Base-by-base conservation (phyloP, 1,140 invertebrate species). In the Arion vulgaris region DNA sequence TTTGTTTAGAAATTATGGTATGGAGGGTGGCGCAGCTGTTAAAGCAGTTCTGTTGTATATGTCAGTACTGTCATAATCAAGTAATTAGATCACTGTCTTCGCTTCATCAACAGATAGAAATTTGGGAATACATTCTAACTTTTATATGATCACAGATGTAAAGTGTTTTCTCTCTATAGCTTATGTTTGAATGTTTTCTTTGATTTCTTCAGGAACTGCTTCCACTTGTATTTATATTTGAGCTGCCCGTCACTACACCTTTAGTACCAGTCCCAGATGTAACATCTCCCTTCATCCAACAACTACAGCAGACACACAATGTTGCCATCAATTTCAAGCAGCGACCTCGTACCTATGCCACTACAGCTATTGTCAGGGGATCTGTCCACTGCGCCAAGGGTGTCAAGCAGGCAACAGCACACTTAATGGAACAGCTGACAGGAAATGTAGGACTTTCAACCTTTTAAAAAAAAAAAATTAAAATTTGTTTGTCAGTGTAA, bases 211-310 rank as follows among this genome's bases (percentile, higher is more conserved):
- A 97, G 96, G 95, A 96, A 81, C 93, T 98, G 53, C 96, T 97
- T 13, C 97, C 97, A 4, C 91, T 99, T 84, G 95, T 97, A 81
- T 97, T 98, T 89, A 95, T 96, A 75, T 98, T 98, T 93, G 97
- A 98, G 90, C 92, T 98, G 84, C 97, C 97, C 0, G 95, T 97
- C 49, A 95, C 96, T 92, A 62, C 84, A 39, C 94, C 95, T 17
- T 92, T 95, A 0, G 94, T 95, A 17, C 95, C 94, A 66, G 91
- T 95, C 23, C 95, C 96, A 0, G 97, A 98, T 89, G 94, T 95
- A 76, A 95, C 86, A 0, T 91, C 91, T 0, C 95, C 96, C 0
- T 95, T 96, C 88, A 95, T 98, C 74, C 94, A 96, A 39, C 95
- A 96, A 87, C 95, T 98, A 82, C 96, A 98, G 91, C 95, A 96